These are phyloP conservation scores for Platycheirus rosarum DNA, from an alignment of 2,888 invertebrate genomes.

Conservation along the genomic window DNA sequence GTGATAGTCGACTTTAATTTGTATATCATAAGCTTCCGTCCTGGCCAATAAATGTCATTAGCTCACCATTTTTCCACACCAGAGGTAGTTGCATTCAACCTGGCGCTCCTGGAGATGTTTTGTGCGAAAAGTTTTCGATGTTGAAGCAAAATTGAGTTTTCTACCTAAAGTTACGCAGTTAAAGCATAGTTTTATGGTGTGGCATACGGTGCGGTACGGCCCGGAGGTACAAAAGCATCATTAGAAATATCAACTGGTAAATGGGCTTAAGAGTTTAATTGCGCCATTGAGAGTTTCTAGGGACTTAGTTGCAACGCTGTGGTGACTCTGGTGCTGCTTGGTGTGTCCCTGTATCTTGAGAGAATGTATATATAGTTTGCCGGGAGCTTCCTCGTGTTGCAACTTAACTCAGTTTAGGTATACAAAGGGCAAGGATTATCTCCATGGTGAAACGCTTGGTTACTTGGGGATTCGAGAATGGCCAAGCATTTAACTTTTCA, in stretches of 20 bases:
- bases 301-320: slow-evolving; percentile 39
- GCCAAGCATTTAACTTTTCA: slow-evolving; percentile 61
- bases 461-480: slow-evolving; percentile 46
- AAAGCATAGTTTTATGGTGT: not conserved
- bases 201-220: not conserved
- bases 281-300: slow-evolving; percentile 64
- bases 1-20: slow-evolving; percentile 70
- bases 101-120: slow-evolving; percentile 38
- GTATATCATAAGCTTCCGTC: slow-evolving; percentile 64
- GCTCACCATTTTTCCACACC: slow-evolving; percentile 4
- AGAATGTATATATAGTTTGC: slow-evolving; percentile 19
- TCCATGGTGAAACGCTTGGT: slow-evolving; percentile 22
- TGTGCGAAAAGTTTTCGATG: slow-evolving; percentile 63
- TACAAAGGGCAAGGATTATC: slow-evolving; percentile 31
- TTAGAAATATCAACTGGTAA: slow-evolving; percentile 74
- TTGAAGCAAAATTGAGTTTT: slow-evolving; percentile 45
- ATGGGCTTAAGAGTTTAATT: slow-evolving; percentile 73
- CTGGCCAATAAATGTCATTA: slow-evolving; percentile 70
- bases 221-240: slow-evolving; percentile 45
- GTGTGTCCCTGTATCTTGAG: slow-evolving; percentile 15
- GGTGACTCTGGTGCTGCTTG: slow-evolving; percentile 9
- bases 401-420: slow-evolving; percentile 14
- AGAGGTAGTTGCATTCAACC: slow-evolving; percentile 21
- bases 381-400: slow-evolving; percentile 16
- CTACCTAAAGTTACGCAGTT: slow-evolving; percentile 42